phyloP scores from a whole-genome alignment of 2,888 invertebrate genomes.

The Seira ritae region DNA sequence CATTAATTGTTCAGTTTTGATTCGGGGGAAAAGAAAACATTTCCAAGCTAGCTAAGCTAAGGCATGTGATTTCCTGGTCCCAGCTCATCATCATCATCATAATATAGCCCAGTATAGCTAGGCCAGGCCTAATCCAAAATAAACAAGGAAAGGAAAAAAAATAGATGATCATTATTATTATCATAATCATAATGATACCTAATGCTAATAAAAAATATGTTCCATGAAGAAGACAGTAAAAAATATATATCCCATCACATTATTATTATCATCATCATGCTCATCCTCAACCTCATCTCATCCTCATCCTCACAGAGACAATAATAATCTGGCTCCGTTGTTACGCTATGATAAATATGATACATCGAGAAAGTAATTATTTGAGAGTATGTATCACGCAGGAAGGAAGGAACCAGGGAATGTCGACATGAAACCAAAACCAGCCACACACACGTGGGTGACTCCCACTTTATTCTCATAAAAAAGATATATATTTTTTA shows the following conservation, averaged over 20 bases:
- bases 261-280: too few relatives aligned
- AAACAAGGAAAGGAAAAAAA: too few relatives aligned
- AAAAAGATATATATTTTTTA: conserved; percentile 40
- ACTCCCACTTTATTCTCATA: conserved; percentile 30
- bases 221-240: neutral
- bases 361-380: neutral
- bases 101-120: too few relatives aligned
- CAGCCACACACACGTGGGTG: conserved; percentile 33
- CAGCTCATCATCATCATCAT: too few relatives aligned
- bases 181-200: neutral
- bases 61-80: neutral
- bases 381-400: neutral
- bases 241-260: too few relatives aligned
- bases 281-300: too few relatives aligned
- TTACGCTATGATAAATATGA: neutral
- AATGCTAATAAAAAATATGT: neutral
- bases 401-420: neutral
- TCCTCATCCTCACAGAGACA: neutral
- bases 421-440: neutral
- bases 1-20: neutral
- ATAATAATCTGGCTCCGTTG: neutral
- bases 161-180: too few relatives aligned
- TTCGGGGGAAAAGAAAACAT: neutral
- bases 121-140: too few relatives aligned
- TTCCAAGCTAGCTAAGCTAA: too few relatives aligned